phyloP scores from a whole-genome alignment of 2,888 invertebrate genomes.

The Ceriagrion tenellum region DNA sequence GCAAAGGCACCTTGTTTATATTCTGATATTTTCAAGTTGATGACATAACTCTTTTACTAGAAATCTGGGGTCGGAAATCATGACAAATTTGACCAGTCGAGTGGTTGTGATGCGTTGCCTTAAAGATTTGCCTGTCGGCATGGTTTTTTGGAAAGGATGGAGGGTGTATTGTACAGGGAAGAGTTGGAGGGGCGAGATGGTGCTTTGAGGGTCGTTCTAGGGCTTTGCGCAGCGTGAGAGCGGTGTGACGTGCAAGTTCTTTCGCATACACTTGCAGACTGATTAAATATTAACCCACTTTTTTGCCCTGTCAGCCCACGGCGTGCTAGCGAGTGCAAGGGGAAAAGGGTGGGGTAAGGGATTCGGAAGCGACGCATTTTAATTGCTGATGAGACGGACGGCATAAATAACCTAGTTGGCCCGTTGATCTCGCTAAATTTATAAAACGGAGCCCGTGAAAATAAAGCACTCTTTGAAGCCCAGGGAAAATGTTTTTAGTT shows the following conservation, averaged over 20 bases:
- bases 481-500: neutral
- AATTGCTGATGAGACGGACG: neutral
- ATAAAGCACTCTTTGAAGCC: neutral
- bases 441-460: neutral
- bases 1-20: too few relatives aligned
- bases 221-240: neutral
- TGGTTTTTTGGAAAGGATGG: too few relatives aligned
- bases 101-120: too few relatives aligned
- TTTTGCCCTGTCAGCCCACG: neutral
- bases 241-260: neutral
- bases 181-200: neutral
- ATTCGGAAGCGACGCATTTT: conserved; percentile 5
- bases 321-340: neutral
- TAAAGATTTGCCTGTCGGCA: too few relatives aligned
- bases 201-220: neutral
- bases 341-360: neutral
- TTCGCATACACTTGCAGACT: neutral
- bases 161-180: too few relatives aligned
- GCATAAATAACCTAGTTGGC: neutral
- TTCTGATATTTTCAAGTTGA: too few relatives aligned
- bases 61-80: too few relatives aligned
- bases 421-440: neutral
- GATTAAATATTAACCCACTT: neutral
- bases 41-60: too few relatives aligned
- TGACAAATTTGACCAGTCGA: too few relatives aligned